Evolutionary conservation across 2,888 invertebrate species (phyloP), one percentile per base, ranked within the genome.

Genomic region (Metopia argyrocephala): DNA sequence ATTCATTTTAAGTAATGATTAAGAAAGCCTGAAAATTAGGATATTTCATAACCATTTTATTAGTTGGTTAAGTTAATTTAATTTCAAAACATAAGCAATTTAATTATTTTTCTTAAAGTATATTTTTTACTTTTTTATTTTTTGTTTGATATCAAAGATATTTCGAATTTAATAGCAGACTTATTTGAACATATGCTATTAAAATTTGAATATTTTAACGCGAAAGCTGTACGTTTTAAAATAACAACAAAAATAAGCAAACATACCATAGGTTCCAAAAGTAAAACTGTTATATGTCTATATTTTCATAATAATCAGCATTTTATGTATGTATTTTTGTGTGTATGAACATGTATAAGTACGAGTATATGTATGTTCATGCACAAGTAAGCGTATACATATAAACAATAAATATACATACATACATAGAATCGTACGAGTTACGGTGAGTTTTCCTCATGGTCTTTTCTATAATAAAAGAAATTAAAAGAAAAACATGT

Each of bases 141-240:
- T 25, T 18, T 57, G 27, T 31, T n/a, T 31, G 27, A 62, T 46
- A 45, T 25, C 21, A 6, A 4, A n/a, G 9, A 12, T 59, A 38
- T 5, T 48, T 62, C n/a, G n/a, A n/a, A n/a, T n/a, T n/a, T n/a
- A n/a, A 38, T 38, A 21, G 31, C 18, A 2, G 57, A 5, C 57
- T 28, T 57, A 25, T 50, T 48, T 20, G 27, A 28, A 52, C 65
- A 65, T 65, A 52, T 65, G 65, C 50, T 52, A 21, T 61, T 56
- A 18, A 18, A 18, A 62, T 18, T 25, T 48, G 23, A 15, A 28
- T 65, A 7, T 65, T n/a, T 50, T 65, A 61, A 31, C 23, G 20
- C 28, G 65, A 50, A 65, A 27, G 12, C n/a, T 28, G 20, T 28
- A 31, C 31, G 20, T n/a, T n/a, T n/a, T n/a, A 57, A 57, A 38